These are phyloP conservation scores for Oligia latruncula DNA, from an alignment of 2,888 invertebrate genomes.

Conservation along the genomic window DNA sequence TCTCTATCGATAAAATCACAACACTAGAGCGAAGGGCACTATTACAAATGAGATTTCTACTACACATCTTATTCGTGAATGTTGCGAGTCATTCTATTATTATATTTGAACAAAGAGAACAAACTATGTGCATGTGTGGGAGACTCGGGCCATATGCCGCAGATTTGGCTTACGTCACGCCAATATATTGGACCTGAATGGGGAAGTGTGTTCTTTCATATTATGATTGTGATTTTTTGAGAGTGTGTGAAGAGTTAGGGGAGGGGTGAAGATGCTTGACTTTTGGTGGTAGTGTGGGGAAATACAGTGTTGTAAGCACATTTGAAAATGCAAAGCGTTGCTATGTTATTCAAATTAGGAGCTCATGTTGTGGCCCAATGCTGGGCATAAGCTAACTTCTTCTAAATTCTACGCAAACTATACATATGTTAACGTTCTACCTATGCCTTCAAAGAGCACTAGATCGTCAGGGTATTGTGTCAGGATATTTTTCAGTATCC, in stretches of 20 bases:
- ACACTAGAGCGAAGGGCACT: conserved; percentile 72
- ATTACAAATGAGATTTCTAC: conserved; percentile 85
- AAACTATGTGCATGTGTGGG: conserved; percentile 66
- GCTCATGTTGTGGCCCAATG: no score
- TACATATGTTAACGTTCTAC: neutral
- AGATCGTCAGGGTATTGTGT: neutral
- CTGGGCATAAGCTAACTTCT: no score
- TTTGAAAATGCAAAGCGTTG: neutral
- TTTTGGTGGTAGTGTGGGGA: neutral
- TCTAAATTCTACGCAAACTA: neutral
- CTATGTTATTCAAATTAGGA: neutral
- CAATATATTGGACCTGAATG: conserved; percentile 79
- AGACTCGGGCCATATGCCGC: conserved; percentile 76
- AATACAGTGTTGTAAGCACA: neutral
- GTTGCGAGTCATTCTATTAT: conserved; percentile 86
- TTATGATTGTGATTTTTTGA: conserved; percentile 56
- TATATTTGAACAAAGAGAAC: conserved; percentile 85
- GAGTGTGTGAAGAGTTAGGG: conserved; percentile 26
- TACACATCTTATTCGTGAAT: conserved; percentile 85
- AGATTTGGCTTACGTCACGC: conserved; percentile 85
- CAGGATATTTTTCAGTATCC: neutral
- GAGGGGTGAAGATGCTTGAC: neutral
- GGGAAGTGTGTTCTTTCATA: conserved; percentile 58
- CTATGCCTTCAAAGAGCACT: neutral
- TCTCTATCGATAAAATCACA: conserved; percentile 68